These are phyloP conservation scores for Chrysopilus asiliformis DNA, from an alignment of 2,888 invertebrate species.

Conservation along the genomic window DNA sequence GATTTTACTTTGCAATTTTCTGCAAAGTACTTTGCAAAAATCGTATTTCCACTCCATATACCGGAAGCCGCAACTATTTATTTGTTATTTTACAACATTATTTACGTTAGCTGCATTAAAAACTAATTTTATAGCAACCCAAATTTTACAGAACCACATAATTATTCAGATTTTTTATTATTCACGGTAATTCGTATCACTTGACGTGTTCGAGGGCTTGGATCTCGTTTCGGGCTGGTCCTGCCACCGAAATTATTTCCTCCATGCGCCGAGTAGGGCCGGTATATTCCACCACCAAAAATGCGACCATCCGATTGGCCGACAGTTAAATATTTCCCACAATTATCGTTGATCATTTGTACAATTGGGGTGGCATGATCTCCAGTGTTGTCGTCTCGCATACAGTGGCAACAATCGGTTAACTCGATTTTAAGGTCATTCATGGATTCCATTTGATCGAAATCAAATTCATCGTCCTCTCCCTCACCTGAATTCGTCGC, in stretches of 20 bases:
- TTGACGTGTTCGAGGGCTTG: conserved; percentile 12
- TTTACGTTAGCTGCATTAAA: no score
- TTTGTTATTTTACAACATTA: no score
- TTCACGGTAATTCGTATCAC: conserved; percentile 12
- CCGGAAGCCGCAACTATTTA: no score
- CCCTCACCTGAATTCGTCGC: no score
- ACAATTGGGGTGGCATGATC: conserved; percentile 4
- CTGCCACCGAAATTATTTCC: not conserved
- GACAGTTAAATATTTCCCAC: conserved; percentile 2
- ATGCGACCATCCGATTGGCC: not conserved
- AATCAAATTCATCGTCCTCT: no score
- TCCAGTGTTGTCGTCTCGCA: conserved; percentile 6
- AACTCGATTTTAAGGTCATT: conserved; percentile 11
- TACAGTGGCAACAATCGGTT: conserved; percentile 14
- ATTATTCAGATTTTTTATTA: conserved; percentile 8
- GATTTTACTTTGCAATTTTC: no score
- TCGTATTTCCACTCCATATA: no score
- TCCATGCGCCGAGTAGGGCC: no score
- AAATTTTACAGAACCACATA: no score
- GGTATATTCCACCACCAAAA: not conserved
- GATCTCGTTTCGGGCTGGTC: conserved; percentile 3
- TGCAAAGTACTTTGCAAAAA: no score
- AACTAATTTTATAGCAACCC: no score
- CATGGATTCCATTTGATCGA: not conserved
- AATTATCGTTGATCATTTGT: conserved; percentile 5